phyloP scores from a whole-genome alignment of 2,888 invertebrate genomes.

The Linyphia triangularis region DNA sequence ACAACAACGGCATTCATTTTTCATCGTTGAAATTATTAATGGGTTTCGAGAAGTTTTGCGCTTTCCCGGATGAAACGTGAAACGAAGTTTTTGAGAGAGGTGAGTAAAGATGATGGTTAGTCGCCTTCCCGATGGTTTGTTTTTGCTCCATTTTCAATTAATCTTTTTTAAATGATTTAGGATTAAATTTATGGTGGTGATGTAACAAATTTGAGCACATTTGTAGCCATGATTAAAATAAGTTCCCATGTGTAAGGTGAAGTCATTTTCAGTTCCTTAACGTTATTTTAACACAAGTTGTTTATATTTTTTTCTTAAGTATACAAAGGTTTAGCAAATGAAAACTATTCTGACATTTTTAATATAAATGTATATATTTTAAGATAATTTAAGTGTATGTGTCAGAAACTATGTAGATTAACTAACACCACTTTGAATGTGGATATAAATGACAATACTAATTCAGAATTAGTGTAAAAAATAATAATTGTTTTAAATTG shows the following conservation, averaged over 20 bases:
- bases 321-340: no score
- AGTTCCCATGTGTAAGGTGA: not conserved
- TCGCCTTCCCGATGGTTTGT: not conserved
- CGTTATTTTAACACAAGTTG: no score
- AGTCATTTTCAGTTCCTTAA: no score
- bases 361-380: no score
- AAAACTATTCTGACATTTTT: no score
- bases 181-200: not conserved
- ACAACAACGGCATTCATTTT: conserved; percentile 61
- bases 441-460: no score
- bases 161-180: not conserved
- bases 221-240: not conserved
- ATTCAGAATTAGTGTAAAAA: no score
- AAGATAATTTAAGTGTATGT: no score
- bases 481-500: no score
- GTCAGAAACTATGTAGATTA: no score
- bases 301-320: no score
- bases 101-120: not conserved
- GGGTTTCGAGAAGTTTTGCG: not conserved
- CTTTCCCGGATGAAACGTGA: conserved; percentile 6
- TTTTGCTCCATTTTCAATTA: not conserved
- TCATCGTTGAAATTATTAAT: conserved; percentile 52
- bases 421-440: no score
- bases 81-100: not conserved
- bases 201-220: not conserved